phyloP scores from a whole-genome alignment of 2,113 vertebrate species.

The Martes martes region DNA sequence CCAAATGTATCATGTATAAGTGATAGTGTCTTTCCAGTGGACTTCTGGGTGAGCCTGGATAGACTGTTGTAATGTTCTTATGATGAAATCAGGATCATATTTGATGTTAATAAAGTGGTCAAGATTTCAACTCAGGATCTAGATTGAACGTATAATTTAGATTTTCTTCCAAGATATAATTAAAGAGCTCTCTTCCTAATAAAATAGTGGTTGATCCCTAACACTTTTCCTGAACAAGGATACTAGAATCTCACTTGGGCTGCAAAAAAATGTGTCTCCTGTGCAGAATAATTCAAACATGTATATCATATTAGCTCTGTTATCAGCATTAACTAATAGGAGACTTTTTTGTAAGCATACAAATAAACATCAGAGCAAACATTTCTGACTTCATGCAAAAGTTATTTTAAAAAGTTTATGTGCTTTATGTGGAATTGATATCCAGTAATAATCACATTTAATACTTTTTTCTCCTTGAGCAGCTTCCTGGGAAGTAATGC shows the following conservation, averaged over 20 bases:
- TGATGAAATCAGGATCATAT: background rate
- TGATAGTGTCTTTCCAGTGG: background rate
- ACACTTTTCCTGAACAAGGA: background rate
- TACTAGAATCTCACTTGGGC: background rate
- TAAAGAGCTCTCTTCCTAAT: background rate
- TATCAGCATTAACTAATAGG: background rate
- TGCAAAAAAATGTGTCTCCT: background rate
- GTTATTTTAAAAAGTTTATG: background rate
- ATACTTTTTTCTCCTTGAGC: background rate
- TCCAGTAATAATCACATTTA: slow-evolving; percentile 17
- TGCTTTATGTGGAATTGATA: slow-evolving; percentile 2
- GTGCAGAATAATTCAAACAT: background rate
- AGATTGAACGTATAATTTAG: background rate
- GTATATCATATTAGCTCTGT: background rate
- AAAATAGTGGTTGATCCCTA: background rate
- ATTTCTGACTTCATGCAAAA: slow-evolving; percentile 14
- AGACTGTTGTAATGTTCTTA: background rate
- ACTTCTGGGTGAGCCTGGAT: background rate
- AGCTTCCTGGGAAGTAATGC: background rate
- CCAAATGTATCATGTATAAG: background rate
- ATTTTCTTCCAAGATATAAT: background rate
- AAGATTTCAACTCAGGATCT: background rate
- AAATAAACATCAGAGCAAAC: background rate
- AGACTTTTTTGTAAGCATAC: background rate
- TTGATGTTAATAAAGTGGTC: background rate